These are phyloP conservation scores for Bimastos eiseni DNA, from an alignment of 2,888 invertebrate genomes.

Conservation along the genomic window DNA sequence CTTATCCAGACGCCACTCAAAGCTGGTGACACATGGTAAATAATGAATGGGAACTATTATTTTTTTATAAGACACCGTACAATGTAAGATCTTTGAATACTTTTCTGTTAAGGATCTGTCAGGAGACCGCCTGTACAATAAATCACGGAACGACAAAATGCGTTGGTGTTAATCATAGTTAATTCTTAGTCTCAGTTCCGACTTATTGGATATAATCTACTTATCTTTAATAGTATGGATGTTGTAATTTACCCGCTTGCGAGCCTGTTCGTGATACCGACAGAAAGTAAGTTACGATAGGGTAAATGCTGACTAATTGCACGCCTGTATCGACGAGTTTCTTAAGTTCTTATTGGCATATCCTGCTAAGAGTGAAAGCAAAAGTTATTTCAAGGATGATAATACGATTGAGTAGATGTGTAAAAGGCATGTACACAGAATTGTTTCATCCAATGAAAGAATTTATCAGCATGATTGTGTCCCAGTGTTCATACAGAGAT, in stretches of 20 bases:
- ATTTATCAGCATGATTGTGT: neutral
- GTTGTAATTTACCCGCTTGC: neutral
- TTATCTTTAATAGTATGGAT: neutral
- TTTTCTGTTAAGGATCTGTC: neutral
- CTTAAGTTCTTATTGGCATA: neutral
- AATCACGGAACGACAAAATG: constrained; percentile 1
- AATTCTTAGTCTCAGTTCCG: neutral
- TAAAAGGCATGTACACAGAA: neutral
- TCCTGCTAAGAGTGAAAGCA: neutral
- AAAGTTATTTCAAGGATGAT: neutral
- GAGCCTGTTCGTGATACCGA: neutral
- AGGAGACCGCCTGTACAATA: neutral
- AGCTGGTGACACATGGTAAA: constrained; percentile 60
- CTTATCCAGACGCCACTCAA: constrained; percentile 53
- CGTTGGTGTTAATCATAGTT: neutral
- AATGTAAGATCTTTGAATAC: neutral
- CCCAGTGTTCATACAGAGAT: neutral
- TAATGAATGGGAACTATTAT: neutral
- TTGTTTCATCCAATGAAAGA: neutral
- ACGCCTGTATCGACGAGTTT: neutral
- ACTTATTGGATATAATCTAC: neutral
- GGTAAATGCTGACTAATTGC: neutral
- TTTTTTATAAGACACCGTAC: neutral
- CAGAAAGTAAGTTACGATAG: neutral
- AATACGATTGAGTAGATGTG: neutral